Conservation (phyloP, 2,797 vertebrate genomes). For the Sylvia borin region DNA sequence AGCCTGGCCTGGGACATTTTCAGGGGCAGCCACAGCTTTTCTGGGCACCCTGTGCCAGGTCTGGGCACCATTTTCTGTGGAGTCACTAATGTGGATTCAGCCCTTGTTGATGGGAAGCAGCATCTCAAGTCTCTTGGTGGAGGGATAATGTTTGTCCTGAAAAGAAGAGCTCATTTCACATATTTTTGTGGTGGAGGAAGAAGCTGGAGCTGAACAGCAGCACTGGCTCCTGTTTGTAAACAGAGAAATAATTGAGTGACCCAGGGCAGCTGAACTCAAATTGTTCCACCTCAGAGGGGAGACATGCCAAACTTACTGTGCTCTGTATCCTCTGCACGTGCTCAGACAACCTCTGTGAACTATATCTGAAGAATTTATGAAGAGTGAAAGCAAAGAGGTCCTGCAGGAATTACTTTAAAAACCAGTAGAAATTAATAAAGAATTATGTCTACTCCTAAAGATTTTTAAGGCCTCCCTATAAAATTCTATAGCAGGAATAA, state of each 20-base stretch:
- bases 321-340: background rate
- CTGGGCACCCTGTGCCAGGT: background rate
- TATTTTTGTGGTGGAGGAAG: background rate
- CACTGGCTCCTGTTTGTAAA: background rate
- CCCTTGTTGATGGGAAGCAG: background rate
- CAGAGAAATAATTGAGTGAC: background rate
- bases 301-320: background rate
- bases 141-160: background rate
- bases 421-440: constrained; percentile 33
- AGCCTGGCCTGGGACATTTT: fast-evolving
- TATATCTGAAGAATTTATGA: background rate
- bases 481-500: constrained; percentile 32
- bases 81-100: background rate
- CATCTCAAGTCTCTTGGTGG: background rate
- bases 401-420: constrained; percentile 18
- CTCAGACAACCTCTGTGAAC: background rate
- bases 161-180: background rate
- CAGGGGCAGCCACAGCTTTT: background rate
- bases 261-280: background rate
- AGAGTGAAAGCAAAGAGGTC: background rate
- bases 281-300: background rate
- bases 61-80: background rate
- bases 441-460: constrained; percentile 16
- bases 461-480: constrained; percentile 31
- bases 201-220: background rate